Base-by-base conservation (phyloP, 2,113 vertebrate species). In the Onychorhynchus coronatus region DNA sequence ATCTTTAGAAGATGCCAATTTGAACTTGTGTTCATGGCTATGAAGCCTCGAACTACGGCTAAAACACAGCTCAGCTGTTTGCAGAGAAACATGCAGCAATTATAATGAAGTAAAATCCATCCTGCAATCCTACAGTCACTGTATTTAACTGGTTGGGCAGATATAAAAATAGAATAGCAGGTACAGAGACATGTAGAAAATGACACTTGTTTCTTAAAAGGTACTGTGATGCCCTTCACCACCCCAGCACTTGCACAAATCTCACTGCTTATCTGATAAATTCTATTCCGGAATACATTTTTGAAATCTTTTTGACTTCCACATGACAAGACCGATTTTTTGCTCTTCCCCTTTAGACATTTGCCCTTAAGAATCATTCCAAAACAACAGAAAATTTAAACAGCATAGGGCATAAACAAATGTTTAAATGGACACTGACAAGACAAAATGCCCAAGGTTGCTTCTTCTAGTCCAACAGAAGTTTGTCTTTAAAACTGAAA, bases 161-260 rank as follows among this genome's bases (percentile, higher is more conserved):
- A 42, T 39, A 79, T 17, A 94, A 95, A 79, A 93, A 95, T 67
- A 94, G 91, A 93, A 55, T 5, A 90, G 39, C 50, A 89, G 85
- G 78, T 93, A 84, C 8, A 49, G 11, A 42, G 20, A 47, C 44
- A 47, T 12, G 25, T 17, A 74, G 37, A 39, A 28, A 49, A 85
- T 88, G 39, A 37, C 63, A 49, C 7, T 12, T 49, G 25, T 22
- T 81, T 80, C 63, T 77, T 89, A n/a, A 39, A 77, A 80, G 19
- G 9, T 77, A 37, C 68, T 52, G 22, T 46, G 49, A 84, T 44
- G n/a, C 15, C 41, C 44, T 67, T 86, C 31, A 58, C 50, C 23
- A 33, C 28, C 4, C 12, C 56, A 61, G 73, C 42, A 52, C 21
- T 87, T 79, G 72, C 65, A 78, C 15, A 46, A 28, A 82, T 42